Evolutionary conservation across 2,113 vertebrate species (phyloP), one percentile per base, ranked within the genome.

Genomic region (Pholis gunnellus): DNA sequence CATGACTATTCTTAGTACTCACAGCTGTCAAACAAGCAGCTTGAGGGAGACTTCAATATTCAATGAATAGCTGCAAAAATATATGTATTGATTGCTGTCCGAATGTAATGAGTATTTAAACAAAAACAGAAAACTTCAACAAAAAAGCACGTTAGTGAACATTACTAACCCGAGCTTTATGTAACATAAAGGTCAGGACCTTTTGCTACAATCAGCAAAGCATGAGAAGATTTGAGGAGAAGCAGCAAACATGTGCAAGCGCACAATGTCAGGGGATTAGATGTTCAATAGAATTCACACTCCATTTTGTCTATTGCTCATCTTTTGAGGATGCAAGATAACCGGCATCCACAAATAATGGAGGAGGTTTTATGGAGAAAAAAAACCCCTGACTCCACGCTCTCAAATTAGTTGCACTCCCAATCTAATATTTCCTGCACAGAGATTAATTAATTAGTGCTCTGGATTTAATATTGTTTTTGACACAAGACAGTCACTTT

Each of bases 251-350:
- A 60, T 54, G 17, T 17, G 8, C 63, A 70, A 40, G 73, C 31
- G 78, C 9, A 59, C 38, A 46, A 22, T 50, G 76, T 68, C 73
- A 75, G 29, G 14, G 56, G 65, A 73, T 13, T 0, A 13, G 42
- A 63, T 9, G 22, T 31, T 75, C 36, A 52, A 50, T 44, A 42
- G 8, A 74, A 83, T 65, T 61, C 31, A 59, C 8, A 59, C 20
- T 78, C 27, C 18, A 78, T 72, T 78, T 86, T 50, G 71, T 63
- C 11, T 36, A 31, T 27, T 50, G 11, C 13, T 72, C 25, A 40
- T 72, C 22, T 38, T 78, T 20, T 54, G 25, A 88, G 64, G 68
- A 64, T 63, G 18, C 10, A 75, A 63, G 34, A 69, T 56, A 25
- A 82, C 52, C 13, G 34, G n/a, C 5, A 6, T 56, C 27, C 34